Base-by-base conservation (phyloP, 1,140 invertebrate genomes). In the Aphis craccivora region DNA sequence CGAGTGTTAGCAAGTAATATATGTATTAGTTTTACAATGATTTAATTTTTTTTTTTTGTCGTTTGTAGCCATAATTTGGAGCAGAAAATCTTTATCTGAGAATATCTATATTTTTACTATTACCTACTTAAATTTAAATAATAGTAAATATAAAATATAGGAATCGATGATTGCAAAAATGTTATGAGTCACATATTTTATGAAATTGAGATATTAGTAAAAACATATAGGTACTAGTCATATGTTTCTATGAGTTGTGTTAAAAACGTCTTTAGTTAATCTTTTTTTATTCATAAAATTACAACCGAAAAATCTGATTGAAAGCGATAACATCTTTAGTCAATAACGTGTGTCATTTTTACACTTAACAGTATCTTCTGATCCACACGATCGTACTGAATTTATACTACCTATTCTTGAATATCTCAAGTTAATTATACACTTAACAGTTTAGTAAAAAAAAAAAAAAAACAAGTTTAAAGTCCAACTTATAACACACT, bases 331-430 rank as follows among this genome's bases (percentile, higher is more conserved):
- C 48, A 30, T 88, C 87, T 88, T 88, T 51, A 88, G 48, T n/a
- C n/a, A 51, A 88, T 88, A 48, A 88, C 87, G 53, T 18, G 48
- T 53, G 48, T 53, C n/a, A 18, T 88, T 48, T 88, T 88, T 53
- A 88, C 87, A 88, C 51, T 51, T 11, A 88, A 88, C 30, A 88
- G 48, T 88, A 88, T 18, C 45, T 88, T 87, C n/a, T 35, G 48
- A 53, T 48, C 40, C 8, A 30, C 30, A 48, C 9, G 51, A 7
- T 9, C n/a, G 25, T 51, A 51, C 14, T 18, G 8, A 11, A 20
- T 51, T 48, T 48, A 40, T 40, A 40, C 37, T 30, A n/a, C n/a
- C n/a, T n/a, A 87, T 48, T 87, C 48, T 87, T 5, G 48, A 87
- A n/a, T 40, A 83, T 83, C 22, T 83, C 2, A 45, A 87, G 84